Percentiles rank a stretch among this genome's conserved stretches.
These are phyloP conservation scores for Drosophila sulfurigaster DNA, from an alignment of 1,140 invertebrate genomes.

Conservation along the genomic window DNA sequence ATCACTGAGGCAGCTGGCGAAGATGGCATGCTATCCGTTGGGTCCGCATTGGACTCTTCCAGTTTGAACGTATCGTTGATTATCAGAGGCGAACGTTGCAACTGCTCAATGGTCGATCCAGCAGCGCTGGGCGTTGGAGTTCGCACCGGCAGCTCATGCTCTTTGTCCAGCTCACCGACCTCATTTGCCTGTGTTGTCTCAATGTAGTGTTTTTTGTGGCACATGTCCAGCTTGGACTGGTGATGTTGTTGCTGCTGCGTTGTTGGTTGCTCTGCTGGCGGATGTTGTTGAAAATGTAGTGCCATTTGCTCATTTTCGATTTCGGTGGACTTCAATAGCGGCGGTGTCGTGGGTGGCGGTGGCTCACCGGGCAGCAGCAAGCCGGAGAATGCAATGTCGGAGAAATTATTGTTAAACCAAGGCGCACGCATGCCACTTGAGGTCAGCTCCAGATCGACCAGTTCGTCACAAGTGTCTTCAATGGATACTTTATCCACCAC, in stretches of 20 bases:
- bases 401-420: conserved; percentile 82
- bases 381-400: conserved; percentile 67
- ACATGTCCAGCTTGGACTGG: conserved; percentile 36
- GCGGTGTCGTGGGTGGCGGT: conserved; percentile 7
- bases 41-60: conserved; percentile 40
- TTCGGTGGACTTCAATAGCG: not conserved
- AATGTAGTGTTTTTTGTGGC: conserved; percentile 31
- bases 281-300: conserved; percentile 47
- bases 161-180: not conserved
- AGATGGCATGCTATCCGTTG: conserved; percentile 16
- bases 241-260: not conserved
- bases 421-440: conserved; percentile 68
- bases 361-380: conserved; percentile 65
- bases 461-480: conserved; percentile 79
- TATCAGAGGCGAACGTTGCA: conserved; percentile 55
- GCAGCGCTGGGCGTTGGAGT: conserved; percentile 7
- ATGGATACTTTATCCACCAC: conserved; percentile 86
- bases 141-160: conserved; percentile 38
- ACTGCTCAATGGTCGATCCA: conserved; percentile 55
- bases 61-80: conserved; percentile 58
- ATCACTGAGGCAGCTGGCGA: conserved; percentile 40
- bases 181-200: conserved; percentile 1
- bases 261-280: not conserved
- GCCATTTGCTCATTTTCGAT: conserved; percentile 44
- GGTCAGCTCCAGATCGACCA: conserved; percentile 73